phyloP scores from a whole-genome alignment of 1,140 invertebrate genomes.

The Drosophila kurseongensis region DNA sequence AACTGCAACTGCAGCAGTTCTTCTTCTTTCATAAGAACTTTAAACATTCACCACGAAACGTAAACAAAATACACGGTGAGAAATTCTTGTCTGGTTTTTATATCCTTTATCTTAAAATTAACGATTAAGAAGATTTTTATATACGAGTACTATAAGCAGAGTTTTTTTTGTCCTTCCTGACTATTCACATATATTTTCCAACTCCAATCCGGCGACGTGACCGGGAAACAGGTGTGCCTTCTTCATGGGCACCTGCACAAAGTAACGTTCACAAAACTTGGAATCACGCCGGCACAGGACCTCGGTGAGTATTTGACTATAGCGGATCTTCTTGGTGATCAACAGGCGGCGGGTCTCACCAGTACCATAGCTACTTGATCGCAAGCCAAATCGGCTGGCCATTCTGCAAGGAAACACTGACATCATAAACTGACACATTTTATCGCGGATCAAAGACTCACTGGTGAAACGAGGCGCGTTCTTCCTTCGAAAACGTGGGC shows the following conservation, averaged over 20 bases:
- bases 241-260: conserved; percentile 74
- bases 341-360: conserved; percentile 85
- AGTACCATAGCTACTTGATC: conserved; percentile 87
- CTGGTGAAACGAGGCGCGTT: conserved; percentile 89
- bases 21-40: conserved; percentile 32
- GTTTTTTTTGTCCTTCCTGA: background rate
- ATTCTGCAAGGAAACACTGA: conserved; percentile 38
- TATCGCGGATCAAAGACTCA: conserved; percentile 61
- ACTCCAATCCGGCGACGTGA: conserved; percentile 63
- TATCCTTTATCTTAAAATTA: conserved; percentile 2
- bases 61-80: background rate
- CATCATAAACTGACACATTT: background rate
- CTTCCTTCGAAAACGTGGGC: conserved; percentile 89
- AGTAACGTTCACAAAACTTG: conserved; percentile 76
- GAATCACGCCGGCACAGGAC: conserved; percentile 62
- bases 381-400: conserved; percentile 85
- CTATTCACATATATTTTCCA: conserved; percentile 53
- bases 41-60: conserved; percentile 37
- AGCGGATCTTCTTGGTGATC: conserved; percentile 76
- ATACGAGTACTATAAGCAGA: conserved; percentile 36
- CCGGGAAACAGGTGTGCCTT: conserved; percentile 74
- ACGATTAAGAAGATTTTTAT: conserved; percentile 35
- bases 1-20: conserved; percentile 25
- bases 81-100: conserved; percentile 11
- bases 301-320: conserved; percentile 60